phyloP scores from a whole-genome alignment of 2,888 invertebrate genomes.

The Yponomeuta sedellus region DNA sequence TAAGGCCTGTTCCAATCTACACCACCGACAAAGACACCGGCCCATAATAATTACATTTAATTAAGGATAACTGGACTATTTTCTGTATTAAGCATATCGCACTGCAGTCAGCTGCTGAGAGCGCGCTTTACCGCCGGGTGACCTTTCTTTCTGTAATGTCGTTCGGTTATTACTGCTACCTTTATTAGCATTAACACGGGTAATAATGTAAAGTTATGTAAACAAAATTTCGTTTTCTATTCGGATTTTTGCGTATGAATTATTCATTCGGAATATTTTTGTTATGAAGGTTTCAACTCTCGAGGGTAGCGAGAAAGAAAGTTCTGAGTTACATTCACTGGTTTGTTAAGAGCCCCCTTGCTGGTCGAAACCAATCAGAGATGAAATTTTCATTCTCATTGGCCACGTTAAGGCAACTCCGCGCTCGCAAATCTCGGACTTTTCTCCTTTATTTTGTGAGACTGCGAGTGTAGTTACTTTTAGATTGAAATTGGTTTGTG shows the following conservation, averaged over 20 bases:
- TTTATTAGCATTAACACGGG: not conserved
- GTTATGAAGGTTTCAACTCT: not conserved
- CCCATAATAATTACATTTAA: slow-evolving; percentile 75
- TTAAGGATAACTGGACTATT: slow-evolving; percentile 67
- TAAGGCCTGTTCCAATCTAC: slow-evolving; percentile 70
- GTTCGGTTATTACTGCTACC: not conserved
- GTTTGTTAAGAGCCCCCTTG: not conserved
- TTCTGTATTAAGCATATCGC: slow-evolving; percentile 57
- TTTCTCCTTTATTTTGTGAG: not conserved
- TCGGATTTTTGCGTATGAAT: not conserved
- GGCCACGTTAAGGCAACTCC: not conserved
- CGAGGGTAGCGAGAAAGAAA: not conserved
- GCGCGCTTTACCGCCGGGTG: not conserved
- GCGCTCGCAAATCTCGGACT: not conserved
- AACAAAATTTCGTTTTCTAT: not conserved
- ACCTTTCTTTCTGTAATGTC: not conserved
- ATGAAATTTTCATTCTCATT: slow-evolving; percentile 1
- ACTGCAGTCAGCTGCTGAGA: slow-evolving; percentile 29
- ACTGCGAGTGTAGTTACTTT: not conserved
- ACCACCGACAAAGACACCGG: slow-evolving; percentile 70
- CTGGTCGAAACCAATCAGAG: not conserved
- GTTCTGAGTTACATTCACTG: not conserved
- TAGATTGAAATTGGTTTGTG: not conserved
- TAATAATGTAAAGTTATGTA: not conserved
- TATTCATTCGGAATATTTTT: not conserved